phyloP scores from a whole-genome alignment of 1,140 invertebrate genomes.

The Colletes latitarsis region DNA sequence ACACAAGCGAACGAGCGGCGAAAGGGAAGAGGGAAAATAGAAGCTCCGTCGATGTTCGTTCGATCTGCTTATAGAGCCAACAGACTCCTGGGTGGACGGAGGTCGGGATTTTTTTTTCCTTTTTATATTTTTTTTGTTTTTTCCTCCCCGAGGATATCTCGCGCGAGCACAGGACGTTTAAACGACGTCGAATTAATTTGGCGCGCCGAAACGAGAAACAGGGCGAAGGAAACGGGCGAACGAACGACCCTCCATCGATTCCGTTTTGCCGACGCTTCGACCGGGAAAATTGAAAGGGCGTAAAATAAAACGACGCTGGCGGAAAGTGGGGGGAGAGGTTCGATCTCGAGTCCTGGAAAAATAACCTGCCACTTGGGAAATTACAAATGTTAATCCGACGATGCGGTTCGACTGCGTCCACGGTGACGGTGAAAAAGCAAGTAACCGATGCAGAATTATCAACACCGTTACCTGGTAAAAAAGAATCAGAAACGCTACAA shows the following conservation, averaged over 20 bases:
- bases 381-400: conserved; percentile 7
- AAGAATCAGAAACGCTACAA: too few species aligned
- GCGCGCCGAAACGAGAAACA: conserved; percentile 9
- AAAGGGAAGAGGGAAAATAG: not conserved
- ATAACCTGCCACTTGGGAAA: not conserved
- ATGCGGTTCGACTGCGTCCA: not conserved
- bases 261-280: conserved; percentile 7
- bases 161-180: not conserved
- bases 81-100: conserved; percentile 9
- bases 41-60: conserved; percentile 20
- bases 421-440: not conserved
- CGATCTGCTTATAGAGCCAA: conserved; percentile 1
- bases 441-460: not conserved
- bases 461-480: too few species aligned
- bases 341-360: not conserved
- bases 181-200: conserved; percentile 37
- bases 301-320: not conserved
- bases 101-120: not conserved
- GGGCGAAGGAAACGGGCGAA: not conserved
- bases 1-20: not conserved
- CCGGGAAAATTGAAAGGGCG: conserved; percentile 1
- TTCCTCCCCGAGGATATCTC: conserved; percentile 1
- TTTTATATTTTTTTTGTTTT: not conserved
- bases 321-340: too few species aligned
- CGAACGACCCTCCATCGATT: not conserved